phyloP scores from a whole-genome alignment of 2,797 vertebrate species.

The Telmatherina bonti region DNA sequence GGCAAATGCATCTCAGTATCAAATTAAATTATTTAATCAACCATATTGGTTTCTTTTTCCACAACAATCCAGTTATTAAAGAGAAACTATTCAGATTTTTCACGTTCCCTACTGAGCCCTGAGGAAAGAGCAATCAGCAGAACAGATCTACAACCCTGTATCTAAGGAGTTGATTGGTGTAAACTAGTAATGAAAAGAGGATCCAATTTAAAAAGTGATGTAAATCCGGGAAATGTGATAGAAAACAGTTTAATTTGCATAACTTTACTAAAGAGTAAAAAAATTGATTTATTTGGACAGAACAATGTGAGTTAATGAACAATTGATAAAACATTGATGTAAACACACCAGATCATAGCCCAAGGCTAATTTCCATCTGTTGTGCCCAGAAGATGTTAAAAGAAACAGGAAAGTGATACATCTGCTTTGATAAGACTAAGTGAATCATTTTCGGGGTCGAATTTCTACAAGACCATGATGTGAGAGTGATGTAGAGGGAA shows the following conservation, averaged over 20 bases:
- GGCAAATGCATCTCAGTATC: neutral
- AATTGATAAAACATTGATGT: too few species aligned
- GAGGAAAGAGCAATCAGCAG: neutral
- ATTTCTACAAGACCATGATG: too few species aligned
- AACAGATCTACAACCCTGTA: neutral
- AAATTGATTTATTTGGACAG: too few species aligned
- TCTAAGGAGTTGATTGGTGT: neutral
- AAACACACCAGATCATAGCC: too few species aligned
- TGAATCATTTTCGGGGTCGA: too few species aligned
- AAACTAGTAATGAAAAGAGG: neutral
- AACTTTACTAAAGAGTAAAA: too few species aligned
- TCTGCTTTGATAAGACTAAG: too few species aligned
- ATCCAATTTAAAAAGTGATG: neutral
- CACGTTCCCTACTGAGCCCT: neutral
- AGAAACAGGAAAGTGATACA: too few species aligned
- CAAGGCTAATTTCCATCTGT: too few species aligned
- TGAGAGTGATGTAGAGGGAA: too few species aligned
- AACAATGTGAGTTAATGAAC: too few species aligned
- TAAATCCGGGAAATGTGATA: neutral
- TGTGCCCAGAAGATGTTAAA: too few species aligned
- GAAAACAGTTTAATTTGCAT: neutral
- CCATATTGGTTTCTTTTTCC: neutral
- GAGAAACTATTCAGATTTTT: constrained; percentile 1
- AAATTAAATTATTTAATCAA: neutral
- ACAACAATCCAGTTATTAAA: neutral